Conservation (phyloP, 2,888 invertebrate species). For the Synanthedon myopaeformis region DNA sequence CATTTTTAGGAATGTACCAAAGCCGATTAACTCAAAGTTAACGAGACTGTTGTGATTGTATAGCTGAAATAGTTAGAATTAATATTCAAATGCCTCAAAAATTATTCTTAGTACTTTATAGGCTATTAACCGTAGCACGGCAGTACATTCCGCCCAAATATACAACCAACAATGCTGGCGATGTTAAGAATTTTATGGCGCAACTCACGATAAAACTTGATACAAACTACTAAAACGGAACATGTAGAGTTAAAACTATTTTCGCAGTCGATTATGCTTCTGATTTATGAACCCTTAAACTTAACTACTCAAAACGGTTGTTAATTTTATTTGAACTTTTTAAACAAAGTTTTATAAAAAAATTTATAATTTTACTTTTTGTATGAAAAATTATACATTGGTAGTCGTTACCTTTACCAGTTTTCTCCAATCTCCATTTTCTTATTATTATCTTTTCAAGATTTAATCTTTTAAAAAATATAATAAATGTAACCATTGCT, state of each 20-base stretch:
- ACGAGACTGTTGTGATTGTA: slow-evolving; percentile 46
- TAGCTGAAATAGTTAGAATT: slow-evolving; percentile 42
- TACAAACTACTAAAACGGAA: slow-evolving; percentile 15
- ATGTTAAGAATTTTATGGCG: slow-evolving; percentile 19
- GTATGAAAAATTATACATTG: too few relatives aligned
- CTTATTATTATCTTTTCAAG: too few relatives aligned
- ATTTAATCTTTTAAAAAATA: too few relatives aligned
- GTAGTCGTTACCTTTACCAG: too few relatives aligned
- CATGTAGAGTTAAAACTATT: slow-evolving; percentile 15
- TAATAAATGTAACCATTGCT: too few relatives aligned
- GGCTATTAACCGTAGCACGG: slow-evolving; percentile 11
- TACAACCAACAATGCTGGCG: slow-evolving; percentile 18
- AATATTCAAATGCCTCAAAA: slow-evolving; percentile 33
- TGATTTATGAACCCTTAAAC: slow-evolving; percentile 7
- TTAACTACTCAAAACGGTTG: neutral
- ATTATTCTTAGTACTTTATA: slow-evolving; percentile 13
- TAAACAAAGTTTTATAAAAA: neutral
- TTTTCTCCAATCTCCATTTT: too few relatives aligned
- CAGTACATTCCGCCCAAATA: slow-evolving; percentile 20
- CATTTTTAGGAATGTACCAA: slow-evolving; percentile 34
- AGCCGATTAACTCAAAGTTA: slow-evolving; percentile 49
- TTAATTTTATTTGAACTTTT: neutral
- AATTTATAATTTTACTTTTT: too few relatives aligned
- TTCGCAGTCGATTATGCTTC: slow-evolving; percentile 16
- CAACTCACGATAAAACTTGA: slow-evolving; percentile 15